Conservation (phyloP, 2,113 vertebrate species). For the Seriola aureovittata region DNA sequence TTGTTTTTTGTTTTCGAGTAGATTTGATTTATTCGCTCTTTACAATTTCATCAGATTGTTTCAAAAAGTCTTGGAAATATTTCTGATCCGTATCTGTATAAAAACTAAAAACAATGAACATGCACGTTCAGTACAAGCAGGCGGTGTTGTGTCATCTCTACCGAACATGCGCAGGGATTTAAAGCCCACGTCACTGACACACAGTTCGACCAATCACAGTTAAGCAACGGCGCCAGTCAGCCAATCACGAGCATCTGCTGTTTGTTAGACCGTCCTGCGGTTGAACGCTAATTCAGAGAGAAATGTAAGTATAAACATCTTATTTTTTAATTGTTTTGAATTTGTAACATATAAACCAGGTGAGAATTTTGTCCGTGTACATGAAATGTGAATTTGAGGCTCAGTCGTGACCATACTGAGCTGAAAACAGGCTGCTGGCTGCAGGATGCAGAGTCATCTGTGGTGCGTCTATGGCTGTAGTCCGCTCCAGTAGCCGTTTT, state of each 20-base stretch:
- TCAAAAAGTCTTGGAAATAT: too few species aligned
- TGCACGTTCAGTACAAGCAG: neutral
- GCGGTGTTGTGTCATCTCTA: conserved; percentile 47
- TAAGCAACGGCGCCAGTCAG: neutral
- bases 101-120: too few species aligned
- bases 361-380: neutral
- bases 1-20: too few species aligned
- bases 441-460: conserved; percentile 73
- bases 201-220: conserved; percentile 54
- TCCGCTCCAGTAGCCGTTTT: conserved; percentile 8
- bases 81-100: too few species aligned
- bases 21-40: too few species aligned
- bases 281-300: conserved; percentile 13
- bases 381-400: neutral
- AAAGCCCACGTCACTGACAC: conserved; percentile 23
- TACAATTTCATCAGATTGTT: too few species aligned
- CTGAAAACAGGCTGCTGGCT: neutral
- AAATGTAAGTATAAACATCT: conserved; percentile 68
- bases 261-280: neutral
- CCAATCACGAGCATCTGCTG: conserved; percentile 38
- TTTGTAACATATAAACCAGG: accelerated
- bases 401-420: neutral
- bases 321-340: neutral
- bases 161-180: conserved; percentile 49
- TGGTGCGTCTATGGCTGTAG: conserved; percentile 16